Conservation (phyloP, 1,140 invertebrate species). For the Drepana arcuata region DNA sequence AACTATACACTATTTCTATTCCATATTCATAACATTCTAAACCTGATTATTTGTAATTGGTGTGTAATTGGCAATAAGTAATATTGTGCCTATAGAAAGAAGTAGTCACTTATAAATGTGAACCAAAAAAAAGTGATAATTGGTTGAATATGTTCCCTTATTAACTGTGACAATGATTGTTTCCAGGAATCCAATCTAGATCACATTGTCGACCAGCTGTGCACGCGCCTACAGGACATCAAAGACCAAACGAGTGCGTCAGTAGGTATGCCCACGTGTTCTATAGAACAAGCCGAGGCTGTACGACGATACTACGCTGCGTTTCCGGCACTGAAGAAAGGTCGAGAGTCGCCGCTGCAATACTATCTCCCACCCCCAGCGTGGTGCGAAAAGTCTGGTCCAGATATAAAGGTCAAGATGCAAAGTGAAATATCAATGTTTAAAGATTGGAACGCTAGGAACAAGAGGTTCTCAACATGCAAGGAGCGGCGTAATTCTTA, state of each 20-base stretch:
- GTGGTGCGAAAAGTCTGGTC: conserved; percentile 52
- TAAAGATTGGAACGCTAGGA: conserved; percentile 60
- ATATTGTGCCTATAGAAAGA: no score
- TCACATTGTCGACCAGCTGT: conserved; percentile 60
- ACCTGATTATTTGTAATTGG: no score
- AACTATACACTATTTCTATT: no score
- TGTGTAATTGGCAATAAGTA: not conserved
- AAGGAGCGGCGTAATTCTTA: conserved; percentile 63
- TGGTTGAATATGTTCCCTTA: conserved; percentile 54
- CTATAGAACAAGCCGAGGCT: conserved; percentile 63
- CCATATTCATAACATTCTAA: no score
- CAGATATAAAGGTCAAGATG: conserved; percentile 48
- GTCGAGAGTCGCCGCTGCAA: conserved; percentile 55
- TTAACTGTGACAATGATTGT: conserved; percentile 13
- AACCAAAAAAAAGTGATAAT: no score
- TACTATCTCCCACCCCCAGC: conserved; percentile 58
- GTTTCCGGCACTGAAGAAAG: conserved; percentile 68
- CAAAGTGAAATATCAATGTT: conserved; percentile 50
- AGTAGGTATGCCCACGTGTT: conserved; percentile 63
- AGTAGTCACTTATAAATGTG: no score
- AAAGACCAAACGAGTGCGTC: conserved; percentile 49
- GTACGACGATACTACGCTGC: conserved; percentile 71
- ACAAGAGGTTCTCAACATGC: conserved; percentile 41
- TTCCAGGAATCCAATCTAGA: conserved; percentile 63
- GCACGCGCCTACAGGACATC: conserved; percentile 55